A percentile compares a stretch with the other conserved stretches of the same genome.
phyloP scores from a whole-genome alignment of 2,797 vertebrate genomes.

The Anguilla pacifica region DNA sequence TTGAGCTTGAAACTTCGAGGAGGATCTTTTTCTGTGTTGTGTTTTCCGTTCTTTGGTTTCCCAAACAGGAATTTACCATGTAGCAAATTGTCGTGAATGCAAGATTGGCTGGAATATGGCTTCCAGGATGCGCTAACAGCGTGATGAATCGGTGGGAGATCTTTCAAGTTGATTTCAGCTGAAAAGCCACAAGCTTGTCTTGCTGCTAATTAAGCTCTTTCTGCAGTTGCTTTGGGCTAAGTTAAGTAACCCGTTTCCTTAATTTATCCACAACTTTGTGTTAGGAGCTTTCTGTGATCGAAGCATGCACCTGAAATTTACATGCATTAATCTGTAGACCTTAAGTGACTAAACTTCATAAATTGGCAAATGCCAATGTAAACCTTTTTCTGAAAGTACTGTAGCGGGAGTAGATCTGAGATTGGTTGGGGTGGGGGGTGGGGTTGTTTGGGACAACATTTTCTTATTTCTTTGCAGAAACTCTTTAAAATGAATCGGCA shows the following conservation, averaged over 20 bases:
- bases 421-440: conserved; percentile 58
- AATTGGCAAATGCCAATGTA: conserved; percentile 48
- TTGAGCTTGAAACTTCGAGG: conserved; percentile 74
- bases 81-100: conserved; percentile 58
- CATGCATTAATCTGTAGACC: conserved; percentile 56
- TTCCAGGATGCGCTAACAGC: conserved; percentile 74
- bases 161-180: conserved; percentile 71
- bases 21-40: conserved; percentile 61
- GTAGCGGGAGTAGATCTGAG: conserved; percentile 26
- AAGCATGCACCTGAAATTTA: conserved; percentile 76
- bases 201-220: conserved; percentile 73
- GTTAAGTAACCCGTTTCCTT: conserved; percentile 78
- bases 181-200: conserved; percentile 76
- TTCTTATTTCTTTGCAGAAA: conserved; percentile 74
- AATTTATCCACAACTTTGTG: conserved; percentile 67
- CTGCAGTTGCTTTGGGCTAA: conserved; percentile 72
- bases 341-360: conserved; percentile 44
- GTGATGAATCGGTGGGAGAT: conserved; percentile 64
- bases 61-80: conserved; percentile 68
- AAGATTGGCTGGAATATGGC: conserved; percentile 46
- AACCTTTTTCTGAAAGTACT: conserved; percentile 21
- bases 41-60: conserved; percentile 61
- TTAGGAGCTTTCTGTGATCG: conserved; percentile 50
- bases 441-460: conserved; percentile 59
- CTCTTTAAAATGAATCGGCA: conserved; percentile 57